Conservation (phyloP, 2,113 vertebrate species). For the Perognathus longimembris region DNA sequence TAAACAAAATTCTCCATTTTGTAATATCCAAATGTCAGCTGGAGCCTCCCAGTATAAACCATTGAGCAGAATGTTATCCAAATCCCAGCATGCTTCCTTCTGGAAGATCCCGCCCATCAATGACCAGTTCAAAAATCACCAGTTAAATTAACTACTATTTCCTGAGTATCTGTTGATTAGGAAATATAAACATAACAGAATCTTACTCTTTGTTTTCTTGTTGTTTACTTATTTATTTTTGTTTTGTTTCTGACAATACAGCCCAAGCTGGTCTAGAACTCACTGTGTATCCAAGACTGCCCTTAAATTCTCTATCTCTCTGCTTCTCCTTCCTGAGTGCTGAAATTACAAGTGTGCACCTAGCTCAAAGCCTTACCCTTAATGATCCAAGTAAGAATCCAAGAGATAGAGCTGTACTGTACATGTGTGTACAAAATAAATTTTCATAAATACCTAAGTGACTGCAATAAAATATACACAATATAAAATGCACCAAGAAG, state of each 20-base stretch:
- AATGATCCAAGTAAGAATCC: constrained; percentile 15
- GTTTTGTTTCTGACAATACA: too few relatives aligned
- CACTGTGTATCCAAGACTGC: too few relatives aligned
- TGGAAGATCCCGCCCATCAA: not conserved
- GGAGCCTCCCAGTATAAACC: not conserved
- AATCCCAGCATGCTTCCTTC: not conserved
- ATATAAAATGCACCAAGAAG: constrained; percentile 12
- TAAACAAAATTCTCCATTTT: constrained; percentile 38
- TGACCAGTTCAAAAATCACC: not conserved
- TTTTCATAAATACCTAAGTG: not conserved
- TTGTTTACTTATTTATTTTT: too few relatives aligned
- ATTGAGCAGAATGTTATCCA: not conserved
- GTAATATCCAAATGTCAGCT: not conserved
- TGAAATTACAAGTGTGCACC: too few relatives aligned
- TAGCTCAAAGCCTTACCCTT: not conserved
- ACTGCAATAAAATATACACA: not conserved
- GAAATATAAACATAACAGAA: not conserved
- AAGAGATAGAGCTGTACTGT: not conserved
- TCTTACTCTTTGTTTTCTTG: not conserved
- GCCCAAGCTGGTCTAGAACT: too few relatives aligned
- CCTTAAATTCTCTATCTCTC: too few relatives aligned
- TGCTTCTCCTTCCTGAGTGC: too few relatives aligned
- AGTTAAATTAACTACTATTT: not conserved
- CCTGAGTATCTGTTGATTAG: not conserved
- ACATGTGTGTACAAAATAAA: not conserved